Conservation (phyloP, 2,113 vertebrate species). For the Lichenostomus cassidix region DNA sequence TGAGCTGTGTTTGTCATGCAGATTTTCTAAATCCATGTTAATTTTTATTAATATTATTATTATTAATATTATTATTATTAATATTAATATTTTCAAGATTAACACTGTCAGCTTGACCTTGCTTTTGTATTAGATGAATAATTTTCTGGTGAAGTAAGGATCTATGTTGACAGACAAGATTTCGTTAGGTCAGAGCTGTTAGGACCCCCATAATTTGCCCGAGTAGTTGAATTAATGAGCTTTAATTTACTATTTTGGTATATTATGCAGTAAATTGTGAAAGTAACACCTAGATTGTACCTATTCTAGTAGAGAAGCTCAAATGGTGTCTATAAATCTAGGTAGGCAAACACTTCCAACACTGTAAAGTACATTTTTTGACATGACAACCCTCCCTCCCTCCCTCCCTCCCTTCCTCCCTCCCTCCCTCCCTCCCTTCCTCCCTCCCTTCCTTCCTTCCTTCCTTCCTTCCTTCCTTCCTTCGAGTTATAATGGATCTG, state of each 20-base stretch:
- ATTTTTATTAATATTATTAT: too few species aligned
- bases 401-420: too few species aligned
- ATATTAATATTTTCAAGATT: neutral
- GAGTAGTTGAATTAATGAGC: neutral
- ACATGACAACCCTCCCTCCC: neutral
- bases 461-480: too few species aligned
- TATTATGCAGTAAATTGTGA: neutral
- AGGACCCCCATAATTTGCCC: neutral
- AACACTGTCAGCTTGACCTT: too few species aligned
- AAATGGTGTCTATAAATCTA: neutral
- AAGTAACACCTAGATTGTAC: neutral
- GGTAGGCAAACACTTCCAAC: neutral
- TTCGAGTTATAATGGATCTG: neutral
- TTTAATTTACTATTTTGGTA: neutral
- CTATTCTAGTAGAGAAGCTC: neutral
- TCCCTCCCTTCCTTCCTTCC: too few species aligned
- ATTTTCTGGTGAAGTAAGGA: neutral
- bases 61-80: too few species aligned
- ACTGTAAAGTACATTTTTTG: neutral
- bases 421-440: neutral
- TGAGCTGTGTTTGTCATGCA: fast-evolving
- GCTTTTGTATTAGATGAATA: neutral
- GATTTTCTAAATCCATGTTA: neutral
- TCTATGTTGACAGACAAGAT: neutral
- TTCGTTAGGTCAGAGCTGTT: neutral